A percentile compares a stretch with the other conserved stretches of the same genome.
Conservation (phyloP, 2,888 invertebrate species). For the Polydrusus pterygomalis region DNA sequence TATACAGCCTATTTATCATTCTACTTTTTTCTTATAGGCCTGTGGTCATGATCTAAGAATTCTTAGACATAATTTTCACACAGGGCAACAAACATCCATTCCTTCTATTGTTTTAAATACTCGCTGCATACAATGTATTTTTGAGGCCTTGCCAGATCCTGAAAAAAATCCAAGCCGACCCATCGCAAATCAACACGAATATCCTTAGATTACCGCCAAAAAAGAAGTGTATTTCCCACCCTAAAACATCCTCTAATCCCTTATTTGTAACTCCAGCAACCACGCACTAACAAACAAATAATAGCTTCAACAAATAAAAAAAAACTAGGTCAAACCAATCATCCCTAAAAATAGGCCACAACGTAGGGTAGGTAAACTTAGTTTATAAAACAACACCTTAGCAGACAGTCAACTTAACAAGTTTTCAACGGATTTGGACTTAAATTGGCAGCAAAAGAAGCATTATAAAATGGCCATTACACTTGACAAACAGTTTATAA, state of each 20-base stretch:
- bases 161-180: too few species aligned
- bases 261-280: conserved; percentile 16
- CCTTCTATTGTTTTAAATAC: too few species aligned
- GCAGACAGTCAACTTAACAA: neutral
- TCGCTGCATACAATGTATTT: too few species aligned
- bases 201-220: neutral
- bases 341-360: conserved; percentile 20
- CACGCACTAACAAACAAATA: conserved; percentile 6
- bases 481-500: conserved; percentile 82
- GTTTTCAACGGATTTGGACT: neutral
- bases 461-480: conserved; percentile 16
- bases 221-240: neutral
- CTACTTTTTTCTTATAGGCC: too few species aligned
- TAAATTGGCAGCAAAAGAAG: neutral
- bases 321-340: conserved; percentile 14
- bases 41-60: too few species aligned
- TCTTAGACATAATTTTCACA: too few species aligned
- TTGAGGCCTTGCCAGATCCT: too few species aligned
- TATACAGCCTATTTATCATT: too few species aligned
- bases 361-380: conserved; percentile 3
- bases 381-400: conserved; percentile 10
- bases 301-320: neutral
- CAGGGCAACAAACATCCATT: too few species aligned
- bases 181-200: too few species aligned
- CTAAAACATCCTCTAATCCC: neutral